Percentiles rank a stretch among this genome's conserved stretches.
phyloP scores from a whole-genome alignment of 2,113 vertebrate species.

The Cepphus grylle region DNA sequence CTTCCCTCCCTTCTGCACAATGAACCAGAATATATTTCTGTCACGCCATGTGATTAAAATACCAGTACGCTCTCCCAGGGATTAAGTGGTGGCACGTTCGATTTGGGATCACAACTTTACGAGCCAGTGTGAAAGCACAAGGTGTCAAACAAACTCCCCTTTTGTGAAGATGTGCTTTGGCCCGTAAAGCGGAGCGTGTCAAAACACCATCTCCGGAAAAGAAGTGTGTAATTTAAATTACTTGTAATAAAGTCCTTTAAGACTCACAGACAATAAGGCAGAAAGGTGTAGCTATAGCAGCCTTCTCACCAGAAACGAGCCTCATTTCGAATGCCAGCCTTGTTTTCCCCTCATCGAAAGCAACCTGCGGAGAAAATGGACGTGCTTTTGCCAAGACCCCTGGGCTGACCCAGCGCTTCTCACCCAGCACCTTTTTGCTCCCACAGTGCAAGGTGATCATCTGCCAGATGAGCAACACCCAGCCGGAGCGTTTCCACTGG shows the following conservation, averaged over 20 bases:
- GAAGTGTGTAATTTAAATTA: not conserved
- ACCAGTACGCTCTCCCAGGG: not conserved
- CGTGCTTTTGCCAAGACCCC: not conserved
- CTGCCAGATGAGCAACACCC: slow-evolving; percentile 62
- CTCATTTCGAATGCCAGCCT: not conserved
- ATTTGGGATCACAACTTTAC: not conserved
- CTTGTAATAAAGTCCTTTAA: not conserved
- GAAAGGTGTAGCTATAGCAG: not conserved
- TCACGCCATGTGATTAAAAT: not conserved
- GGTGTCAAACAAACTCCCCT: not conserved
- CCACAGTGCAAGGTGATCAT: slow-evolving; percentile 42
- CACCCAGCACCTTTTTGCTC: not conserved
- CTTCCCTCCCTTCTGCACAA: not conserved
- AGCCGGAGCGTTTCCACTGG: slow-evolving; percentile 33
- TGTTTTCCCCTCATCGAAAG: not conserved
- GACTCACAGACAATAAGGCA: not conserved
- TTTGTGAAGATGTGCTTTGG: not conserved
- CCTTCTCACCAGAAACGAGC: not conserved
- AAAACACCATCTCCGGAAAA: not conserved
- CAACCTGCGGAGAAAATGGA: not conserved
- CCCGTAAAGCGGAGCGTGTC: not conserved
- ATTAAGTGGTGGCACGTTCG: not conserved
- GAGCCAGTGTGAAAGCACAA: not conserved
- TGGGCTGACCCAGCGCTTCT: not conserved
- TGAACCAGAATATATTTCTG: not conserved